Evolutionary conservation across 2,113 vertebrate species (phyloP), one percentile per base, ranked within the genome.

Genomic region (Eudyptes chrysolophus): DNA sequence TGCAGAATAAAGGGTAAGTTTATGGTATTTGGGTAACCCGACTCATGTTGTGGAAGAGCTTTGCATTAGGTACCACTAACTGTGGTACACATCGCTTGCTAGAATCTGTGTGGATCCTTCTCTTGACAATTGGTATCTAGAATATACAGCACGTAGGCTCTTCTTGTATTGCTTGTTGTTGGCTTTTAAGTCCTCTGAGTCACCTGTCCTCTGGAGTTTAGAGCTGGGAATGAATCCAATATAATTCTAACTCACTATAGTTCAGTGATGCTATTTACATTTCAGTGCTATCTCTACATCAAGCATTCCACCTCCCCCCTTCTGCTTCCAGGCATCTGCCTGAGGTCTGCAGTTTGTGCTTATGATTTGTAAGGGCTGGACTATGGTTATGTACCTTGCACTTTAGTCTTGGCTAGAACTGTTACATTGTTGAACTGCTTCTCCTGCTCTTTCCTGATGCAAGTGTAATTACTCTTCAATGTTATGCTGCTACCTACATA

Each of bases 301-400:
- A 82, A 44, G n/a, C 27, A 15, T 85, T 95, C 49, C 12, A 54
- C 40, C 57, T 89, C 30, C 27, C 10, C 25, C 0, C 10, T 84
- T 90, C 75, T 80, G 70, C 72, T 88, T 86, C 64, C 32, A 65
- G 25, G 42, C 9, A 1, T 80, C 74, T 75, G 38, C 68, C 87
- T 89, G 84, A 87, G 46, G 13, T 93, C 82, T 96, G 90, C 94
- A 88, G 44, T 95, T 93, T 83, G 66, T 85, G 36, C 54, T 81
- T 70, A 65, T 90, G 92, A 85, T 97, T 94, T 76, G 62, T 74
- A 58, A 92, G 72, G 76, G 76, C n/a, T 84, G 76, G 60, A n/a
- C 57, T 49, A 7, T 46, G 32, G 34, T 48, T 82, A 17, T 17
- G 29, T 55, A 79, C 44, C 55, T 91, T 64, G 55, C 49, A 17